A percentile compares a stretch with the other conserved stretches of the same genome.
phyloP scores from a whole-genome alignment of 2,888 invertebrate species.

The Drepanosiphum platanoidis region DNA sequence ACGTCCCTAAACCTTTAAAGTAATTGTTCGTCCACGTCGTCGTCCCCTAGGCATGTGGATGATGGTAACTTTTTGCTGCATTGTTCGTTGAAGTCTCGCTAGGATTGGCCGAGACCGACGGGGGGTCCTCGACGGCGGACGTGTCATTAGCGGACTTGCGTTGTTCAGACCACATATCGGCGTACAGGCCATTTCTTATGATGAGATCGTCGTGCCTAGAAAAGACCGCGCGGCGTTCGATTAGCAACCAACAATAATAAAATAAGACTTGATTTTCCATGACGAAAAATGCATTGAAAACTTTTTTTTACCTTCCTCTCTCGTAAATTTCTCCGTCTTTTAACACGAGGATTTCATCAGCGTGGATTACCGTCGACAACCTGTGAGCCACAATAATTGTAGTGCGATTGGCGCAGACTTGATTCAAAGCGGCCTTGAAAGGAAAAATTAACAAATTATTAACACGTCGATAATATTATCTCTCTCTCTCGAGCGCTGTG shows the following conservation, averaged over 20 bases:
- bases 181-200: conserved; percentile 79
- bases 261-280: no score
- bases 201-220: conserved; percentile 80
- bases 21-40: neutral
- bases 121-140: neutral
- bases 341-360: conserved; percentile 92
- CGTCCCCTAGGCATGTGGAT: conserved; percentile 19
- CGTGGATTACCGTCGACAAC: conserved; percentile 92
- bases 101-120: neutral
- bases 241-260: no score
- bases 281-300: neutral
- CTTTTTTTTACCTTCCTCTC: conserved; percentile 77
- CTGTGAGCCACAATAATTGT: conserved; percentile 95
- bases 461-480: conserved; percentile 17
- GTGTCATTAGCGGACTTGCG: conserved; percentile 68
- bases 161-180: conserved; percentile 94
- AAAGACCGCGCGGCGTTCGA: no score
- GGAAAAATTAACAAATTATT: conserved; percentile 3
- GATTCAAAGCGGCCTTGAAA: conserved; percentile 76
- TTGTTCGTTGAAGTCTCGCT: neutral
- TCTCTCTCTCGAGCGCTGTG: neutral
- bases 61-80: conserved; percentile 21
- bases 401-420: conserved; percentile 85
- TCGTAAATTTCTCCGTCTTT: conserved; percentile 92
- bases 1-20: conserved; percentile 2